A percentile compares a stretch with the other conserved stretches of the same genome.
Conservation (phyloP, 2,113 vertebrate species). For the Colossoma macropomum region DNA sequence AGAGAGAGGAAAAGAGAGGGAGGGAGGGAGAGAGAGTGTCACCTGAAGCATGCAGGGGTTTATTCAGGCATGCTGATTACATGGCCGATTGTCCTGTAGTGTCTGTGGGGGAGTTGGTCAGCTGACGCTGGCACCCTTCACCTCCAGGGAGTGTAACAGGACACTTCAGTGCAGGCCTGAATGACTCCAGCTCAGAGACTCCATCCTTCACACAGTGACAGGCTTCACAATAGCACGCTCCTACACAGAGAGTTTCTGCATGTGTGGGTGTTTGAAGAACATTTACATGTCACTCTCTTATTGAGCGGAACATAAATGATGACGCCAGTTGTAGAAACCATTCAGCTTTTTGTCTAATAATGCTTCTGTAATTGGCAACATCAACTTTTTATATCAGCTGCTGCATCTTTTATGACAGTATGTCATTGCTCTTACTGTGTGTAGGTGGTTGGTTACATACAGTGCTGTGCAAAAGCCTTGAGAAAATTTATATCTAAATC, state of each 20-base stretch:
- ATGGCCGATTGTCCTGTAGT: conserved; percentile 31
- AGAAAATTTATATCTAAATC: too few species aligned
- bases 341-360: neutral
- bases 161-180: conserved; percentile 17
- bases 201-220: neutral
- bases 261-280: neutral
- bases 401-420: neutral
- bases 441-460: neutral
- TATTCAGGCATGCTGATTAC: conserved; percentile 26
- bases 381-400: neutral
- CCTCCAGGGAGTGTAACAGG: conserved; percentile 33
- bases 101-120: conserved; percentile 3
- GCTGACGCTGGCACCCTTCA: conserved; percentile 8
- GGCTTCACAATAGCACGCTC: neutral
- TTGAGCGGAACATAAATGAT: neutral
- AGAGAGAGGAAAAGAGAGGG: neutral
- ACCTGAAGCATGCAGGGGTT: conserved; percentile 27
- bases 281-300: neutral
- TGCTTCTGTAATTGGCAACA: neutral
- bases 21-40: neutral
- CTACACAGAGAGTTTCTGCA: neutral
- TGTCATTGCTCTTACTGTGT: neutral
- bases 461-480: neutral
- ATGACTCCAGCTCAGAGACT: neutral
- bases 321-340: neutral